Percentiles rank a stretch among this genome's conserved stretches.
These are phyloP conservation scores for Cantharis rufa DNA, from an alignment of 2,888 invertebrate species.

Conservation along the genomic window DNA sequence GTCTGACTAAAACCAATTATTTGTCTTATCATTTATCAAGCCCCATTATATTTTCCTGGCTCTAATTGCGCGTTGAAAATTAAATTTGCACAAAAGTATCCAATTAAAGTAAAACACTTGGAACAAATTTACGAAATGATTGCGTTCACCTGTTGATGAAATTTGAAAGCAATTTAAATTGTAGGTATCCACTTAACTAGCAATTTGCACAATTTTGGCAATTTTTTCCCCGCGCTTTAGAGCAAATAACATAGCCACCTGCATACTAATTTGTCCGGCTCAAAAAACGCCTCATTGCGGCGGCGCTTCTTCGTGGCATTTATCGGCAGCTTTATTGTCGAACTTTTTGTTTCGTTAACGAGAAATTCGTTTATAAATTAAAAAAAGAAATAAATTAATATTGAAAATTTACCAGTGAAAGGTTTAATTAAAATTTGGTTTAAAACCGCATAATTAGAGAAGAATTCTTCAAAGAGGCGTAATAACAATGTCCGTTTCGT, in stretches of 20 bases:
- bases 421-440: slow-evolving; percentile 27
- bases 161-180: not conserved
- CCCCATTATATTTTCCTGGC: not conserved
- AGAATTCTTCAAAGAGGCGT: slow-evolving; percentile 15
- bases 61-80: not conserved
- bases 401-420: not conserved
- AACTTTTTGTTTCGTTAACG: not conserved
- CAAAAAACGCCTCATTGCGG: not conserved
- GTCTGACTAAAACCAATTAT: too few relatives aligned
- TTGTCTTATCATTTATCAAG: too few relatives aligned
- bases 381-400: not conserved
- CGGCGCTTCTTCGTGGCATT: not conserved
- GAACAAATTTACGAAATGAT: not conserved
- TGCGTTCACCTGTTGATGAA: not conserved
- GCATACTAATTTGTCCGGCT: not conserved
- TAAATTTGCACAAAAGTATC: not conserved
- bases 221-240: not conserved
- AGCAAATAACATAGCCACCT: not conserved
- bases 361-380: not conserved
- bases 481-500: slow-evolving; percentile 27
- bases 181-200: not conserved
- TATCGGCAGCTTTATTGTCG: not conserved
- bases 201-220: not conserved
- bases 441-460: slow-evolving; percentile 23
- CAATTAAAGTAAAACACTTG: not conserved